phyloP scores from a whole-genome alignment of 30 jellyfish, hydroid and myxozoan genomes.

The Aurelia aurita region DNA sequence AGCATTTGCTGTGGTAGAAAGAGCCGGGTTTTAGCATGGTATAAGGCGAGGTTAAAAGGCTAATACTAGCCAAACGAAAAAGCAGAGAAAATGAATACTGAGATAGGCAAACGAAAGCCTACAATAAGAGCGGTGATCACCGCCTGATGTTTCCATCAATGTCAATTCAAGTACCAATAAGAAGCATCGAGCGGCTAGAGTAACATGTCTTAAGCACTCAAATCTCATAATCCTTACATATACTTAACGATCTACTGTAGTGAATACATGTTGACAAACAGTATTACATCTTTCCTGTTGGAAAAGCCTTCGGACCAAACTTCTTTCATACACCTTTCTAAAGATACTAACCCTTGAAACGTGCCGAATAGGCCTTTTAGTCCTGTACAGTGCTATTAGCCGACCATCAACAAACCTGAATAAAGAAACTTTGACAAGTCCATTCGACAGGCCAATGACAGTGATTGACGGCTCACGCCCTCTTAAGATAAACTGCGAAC shows the following conservation, averaged over 20 bases:
- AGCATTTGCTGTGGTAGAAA: not conserved
- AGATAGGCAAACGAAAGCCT: constrained; percentile 1
- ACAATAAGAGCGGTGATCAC: constrained; percentile 46
- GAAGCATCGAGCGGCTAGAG: constrained; percentile 38
- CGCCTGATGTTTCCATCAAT: constrained; percentile 7
- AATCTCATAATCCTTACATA: constrained; percentile 74
- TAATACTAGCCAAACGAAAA: constrained; percentile 26
- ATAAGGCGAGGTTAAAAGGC: constrained; percentile 46
- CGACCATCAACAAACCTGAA: constrained; percentile 52
- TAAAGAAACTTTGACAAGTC: constrained; percentile 25
- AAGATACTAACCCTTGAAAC: constrained; percentile 66
- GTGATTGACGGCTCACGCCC: constrained; percentile 80
- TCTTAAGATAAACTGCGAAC: constrained; percentile 46
- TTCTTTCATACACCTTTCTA: constrained; percentile 45
- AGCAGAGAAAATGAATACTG: constrained; percentile 3
- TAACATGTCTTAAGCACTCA: constrained; percentile 70
- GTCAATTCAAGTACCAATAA: constrained; percentile 52
- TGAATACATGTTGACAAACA: constrained; percentile 74
- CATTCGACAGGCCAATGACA: not conserved
- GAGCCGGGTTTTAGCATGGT: constrained; percentile 27
- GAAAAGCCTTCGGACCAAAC: constrained; percentile 77
- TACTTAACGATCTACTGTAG: constrained; percentile 78
- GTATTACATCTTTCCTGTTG: constrained; percentile 81
- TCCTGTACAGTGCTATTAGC: constrained; percentile 54
- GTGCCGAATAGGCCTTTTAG: constrained; percentile 56